phyloP scores from a whole-genome alignment of 1,140 invertebrate species.

The Anadara kagoshimensis region DNA sequence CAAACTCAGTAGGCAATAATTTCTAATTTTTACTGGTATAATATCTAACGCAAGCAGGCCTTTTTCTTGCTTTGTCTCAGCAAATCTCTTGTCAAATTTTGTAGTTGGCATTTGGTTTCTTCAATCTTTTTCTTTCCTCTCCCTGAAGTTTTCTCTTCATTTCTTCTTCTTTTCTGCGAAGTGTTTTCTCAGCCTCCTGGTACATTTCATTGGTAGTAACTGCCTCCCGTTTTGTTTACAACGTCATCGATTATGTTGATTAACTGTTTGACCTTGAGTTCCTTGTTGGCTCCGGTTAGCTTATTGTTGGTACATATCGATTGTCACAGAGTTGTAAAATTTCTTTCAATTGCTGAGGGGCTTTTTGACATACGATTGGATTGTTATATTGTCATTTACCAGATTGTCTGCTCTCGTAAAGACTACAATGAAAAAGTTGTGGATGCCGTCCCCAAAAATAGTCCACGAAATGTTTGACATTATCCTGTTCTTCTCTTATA shows the following conservation, averaged over 20 bases:
- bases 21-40: too few relatives aligned
- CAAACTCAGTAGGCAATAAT: too few relatives aligned
- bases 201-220: too few relatives aligned
- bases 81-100: not conserved
- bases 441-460: slow-evolving; percentile 21
- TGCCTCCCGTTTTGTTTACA: too few relatives aligned
- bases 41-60: too few relatives aligned
- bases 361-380: not conserved
- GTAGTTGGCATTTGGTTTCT: too few relatives aligned
- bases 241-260: too few relatives aligned
- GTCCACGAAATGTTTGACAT: slow-evolving; percentile 11
- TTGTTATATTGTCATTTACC: not conserved
- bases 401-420: slow-evolving; percentile 28
- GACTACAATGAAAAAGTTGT: slow-evolving; percentile 13
- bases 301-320: slow-evolving; percentile 15
- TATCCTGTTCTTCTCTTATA: slow-evolving; percentile 32
- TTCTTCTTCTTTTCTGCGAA: not conserved
- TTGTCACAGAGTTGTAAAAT: slow-evolving; percentile 7
- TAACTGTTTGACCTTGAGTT: too few relatives aligned
- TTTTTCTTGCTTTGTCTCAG: not conserved
- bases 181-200: too few relatives aligned
- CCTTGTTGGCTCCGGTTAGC: too few relatives aligned
- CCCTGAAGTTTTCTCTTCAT: not conserved
- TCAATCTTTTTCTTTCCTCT: not conserved
- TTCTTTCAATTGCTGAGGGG: not conserved